These are phyloP conservation scores for Metacarcinus magister DNA, from an alignment of 2,888 invertebrate species.

Conservation along the genomic window DNA sequence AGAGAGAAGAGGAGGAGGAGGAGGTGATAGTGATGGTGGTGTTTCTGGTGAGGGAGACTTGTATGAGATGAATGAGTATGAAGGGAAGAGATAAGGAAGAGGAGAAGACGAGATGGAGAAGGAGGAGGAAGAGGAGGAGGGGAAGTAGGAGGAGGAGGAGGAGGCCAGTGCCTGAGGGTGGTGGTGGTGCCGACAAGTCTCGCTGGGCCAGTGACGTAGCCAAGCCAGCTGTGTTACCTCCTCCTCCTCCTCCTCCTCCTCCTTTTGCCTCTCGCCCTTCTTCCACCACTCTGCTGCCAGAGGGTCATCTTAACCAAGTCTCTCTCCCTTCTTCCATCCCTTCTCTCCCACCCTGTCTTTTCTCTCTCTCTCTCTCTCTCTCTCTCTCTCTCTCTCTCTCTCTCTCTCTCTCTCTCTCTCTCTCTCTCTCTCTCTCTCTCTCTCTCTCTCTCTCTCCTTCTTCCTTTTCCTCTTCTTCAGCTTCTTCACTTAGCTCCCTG, in stretches of 20 bases:
- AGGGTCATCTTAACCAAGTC: neutral
- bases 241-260: slow-evolving; percentile 56
- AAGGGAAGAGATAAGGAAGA: neutral
- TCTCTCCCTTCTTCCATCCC: neutral
- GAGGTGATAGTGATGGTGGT: neutral
- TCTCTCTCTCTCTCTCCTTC: neutral
- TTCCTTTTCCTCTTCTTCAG: neutral
- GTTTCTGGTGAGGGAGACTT: neutral
- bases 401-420: slow-evolving; percentile 41
- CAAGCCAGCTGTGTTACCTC: neutral
- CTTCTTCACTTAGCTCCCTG: neutral
- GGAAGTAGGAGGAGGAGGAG: neutral
- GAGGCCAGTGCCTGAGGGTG: slow-evolving; percentile 40
- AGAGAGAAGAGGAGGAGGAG: neutral
- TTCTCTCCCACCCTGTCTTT: neutral
- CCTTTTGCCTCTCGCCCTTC: neutral
- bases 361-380: neutral
- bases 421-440: slow-evolving; percentile 31
- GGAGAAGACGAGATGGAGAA: neutral
- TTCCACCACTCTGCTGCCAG: neutral
- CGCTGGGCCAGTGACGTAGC: slow-evolving; percentile 61
- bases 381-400: neutral
- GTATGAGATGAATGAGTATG: slow-evolving; percentile 29
- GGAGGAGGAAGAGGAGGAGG: neutral
- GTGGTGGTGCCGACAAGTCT: slow-evolving; percentile 59